phyloP scores from a whole-genome alignment of 2,888 invertebrate species.

The Hipparchia semele region DNA sequence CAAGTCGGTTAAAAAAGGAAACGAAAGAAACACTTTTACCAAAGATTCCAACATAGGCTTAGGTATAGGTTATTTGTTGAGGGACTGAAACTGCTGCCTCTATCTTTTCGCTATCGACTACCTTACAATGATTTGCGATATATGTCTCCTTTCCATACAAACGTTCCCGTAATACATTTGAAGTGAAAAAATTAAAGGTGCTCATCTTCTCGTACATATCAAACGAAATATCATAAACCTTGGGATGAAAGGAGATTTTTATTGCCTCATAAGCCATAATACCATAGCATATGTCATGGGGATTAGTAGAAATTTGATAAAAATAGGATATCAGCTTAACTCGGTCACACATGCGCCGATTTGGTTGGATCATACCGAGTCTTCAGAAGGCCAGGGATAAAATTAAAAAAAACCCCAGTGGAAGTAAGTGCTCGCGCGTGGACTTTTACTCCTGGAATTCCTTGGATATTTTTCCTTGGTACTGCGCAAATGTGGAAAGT shows the following conservation, averaged over 20 bases:
- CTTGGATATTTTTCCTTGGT: no score
- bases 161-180: constrained; percentile 8
- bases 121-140: background rate
- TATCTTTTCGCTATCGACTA: background rate
- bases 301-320: constrained; percentile 41
- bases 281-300: constrained; percentile 38
- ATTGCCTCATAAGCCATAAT: constrained; percentile 37
- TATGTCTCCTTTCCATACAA: background rate
- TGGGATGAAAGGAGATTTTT: constrained; percentile 40
- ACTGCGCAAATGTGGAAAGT: no score
- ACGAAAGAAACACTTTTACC: no score
- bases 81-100: background rate
- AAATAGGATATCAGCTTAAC: constrained; percentile 38
- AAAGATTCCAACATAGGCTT: no score
- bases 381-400: no score
- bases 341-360: background rate
- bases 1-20: no score
- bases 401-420: no score
- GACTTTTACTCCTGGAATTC: no score
- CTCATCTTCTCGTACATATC: constrained; percentile 21
- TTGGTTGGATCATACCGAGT: background rate
- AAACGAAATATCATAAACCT: constrained; percentile 33
- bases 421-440: no score
- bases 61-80: background rate
- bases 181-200: constrained; percentile 25